Evolutionary conservation across 2,888 invertebrate genomes (phyloP), one percentile per base, ranked within the genome.

Genomic region (Dicycla oo): DNA sequence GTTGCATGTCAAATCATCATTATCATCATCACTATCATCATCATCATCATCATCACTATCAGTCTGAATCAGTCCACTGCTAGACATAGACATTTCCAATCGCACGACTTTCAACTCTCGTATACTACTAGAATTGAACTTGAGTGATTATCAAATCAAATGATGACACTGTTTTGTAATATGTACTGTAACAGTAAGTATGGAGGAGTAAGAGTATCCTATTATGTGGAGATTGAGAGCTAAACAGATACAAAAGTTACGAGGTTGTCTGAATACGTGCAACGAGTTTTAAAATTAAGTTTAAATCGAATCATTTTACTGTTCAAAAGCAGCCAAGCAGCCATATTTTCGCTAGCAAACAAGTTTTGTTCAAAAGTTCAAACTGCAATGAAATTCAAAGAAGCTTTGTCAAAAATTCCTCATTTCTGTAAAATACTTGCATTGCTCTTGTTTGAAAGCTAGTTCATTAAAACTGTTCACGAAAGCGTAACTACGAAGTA

Each of bases 391-490:
- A 56, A 61, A 81, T 34, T 60, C 8, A 51, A 54, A 75, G 11
- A 40, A 57, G 18, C 20, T 75, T 45, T 49, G 57, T 69, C 40
- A 20, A 67, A 34, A 26, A 47, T 62, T 62, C 15, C 26, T 49
- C 18, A 34, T 47, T 67, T 74, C 34, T 34, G 40, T 40, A 65
- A 23, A 51, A 61, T 18, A 57, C 51, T 47, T 23, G 30, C 43
- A 68, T 38, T 38, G 47, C 6, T 66, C 43, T 58, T 30, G 51
- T 80, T 67, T 49, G 18, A 54, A 30, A 53, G 60, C 15, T 47
- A 51, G 81, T 69, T 68, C 23, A 75, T 81, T 75, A 60, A 75
- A 81, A 68, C 53, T 54, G 40, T 54, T 57, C 51, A 47, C 3
- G n/a, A 58, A 45, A 49, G 20, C 49, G 26, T 23, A n/a, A 51